A percentile compares a stretch with the other conserved stretches of the same genome.
These are phyloP conservation scores for Eurypyga helias DNA, from an alignment of 2,113 vertebrate genomes.

Conservation along the genomic window DNA sequence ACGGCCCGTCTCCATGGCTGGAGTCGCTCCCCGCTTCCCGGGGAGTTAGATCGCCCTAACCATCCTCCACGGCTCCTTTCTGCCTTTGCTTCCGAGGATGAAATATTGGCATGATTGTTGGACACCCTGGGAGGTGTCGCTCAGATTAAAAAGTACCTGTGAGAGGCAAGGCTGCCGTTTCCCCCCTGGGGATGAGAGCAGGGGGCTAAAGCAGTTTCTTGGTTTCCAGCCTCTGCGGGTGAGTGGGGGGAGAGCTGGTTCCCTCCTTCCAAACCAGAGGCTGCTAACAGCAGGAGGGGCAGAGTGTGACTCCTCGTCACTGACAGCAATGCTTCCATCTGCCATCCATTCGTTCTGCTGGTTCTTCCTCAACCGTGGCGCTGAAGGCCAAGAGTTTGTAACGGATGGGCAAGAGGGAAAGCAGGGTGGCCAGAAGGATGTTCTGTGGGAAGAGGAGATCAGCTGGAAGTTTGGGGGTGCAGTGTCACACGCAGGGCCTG, in stretches of 20 bases:
- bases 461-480: neutral
- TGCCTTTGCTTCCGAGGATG: neutral
- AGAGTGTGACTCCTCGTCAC: neutral
- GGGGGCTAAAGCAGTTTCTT: neutral
- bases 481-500: neutral
- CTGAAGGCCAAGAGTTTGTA: neutral
- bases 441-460: neutral
- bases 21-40: neutral
- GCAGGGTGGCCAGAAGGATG: neutral
- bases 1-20: rapidly evolving
- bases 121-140: rapidly evolving
- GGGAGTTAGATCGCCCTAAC: neutral
- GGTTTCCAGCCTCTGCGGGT: neutral
- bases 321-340: neutral
- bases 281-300: neutral
- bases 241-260: neutral
- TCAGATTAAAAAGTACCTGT: neutral
- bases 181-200: neutral
- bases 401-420: neutral
- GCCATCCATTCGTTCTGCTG: neutral
- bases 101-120: neutral
- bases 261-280: neutral
- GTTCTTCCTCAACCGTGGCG: neutral
- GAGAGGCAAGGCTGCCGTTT: neutral
- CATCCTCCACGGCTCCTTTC: neutral